A percentile compares a stretch with the other conserved stretches of the same genome.
Conservation (phyloP, 2,888 invertebrate species). For the Drosophila vallismaia region DNA sequence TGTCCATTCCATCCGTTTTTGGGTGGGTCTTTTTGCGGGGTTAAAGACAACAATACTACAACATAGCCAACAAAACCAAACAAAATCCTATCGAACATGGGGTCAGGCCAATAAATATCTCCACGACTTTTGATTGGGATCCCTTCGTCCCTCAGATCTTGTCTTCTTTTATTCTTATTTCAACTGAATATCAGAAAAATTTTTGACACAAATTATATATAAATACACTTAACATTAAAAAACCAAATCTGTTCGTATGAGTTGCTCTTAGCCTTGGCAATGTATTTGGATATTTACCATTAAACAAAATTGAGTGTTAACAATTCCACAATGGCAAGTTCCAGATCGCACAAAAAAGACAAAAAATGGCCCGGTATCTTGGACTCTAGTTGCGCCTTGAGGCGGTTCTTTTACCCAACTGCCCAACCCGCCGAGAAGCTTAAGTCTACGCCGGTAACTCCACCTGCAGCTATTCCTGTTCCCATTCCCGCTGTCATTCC, state of each 20-base stretch:
- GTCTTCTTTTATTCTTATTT: conserved; percentile 6
- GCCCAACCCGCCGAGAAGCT: not conserved
- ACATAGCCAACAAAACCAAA: conserved; percentile 11
- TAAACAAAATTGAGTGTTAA: conserved; percentile 13
- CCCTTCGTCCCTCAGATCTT: not conserved
- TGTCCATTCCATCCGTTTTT: conserved; percentile 13
- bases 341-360: not conserved
- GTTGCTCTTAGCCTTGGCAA: conserved; percentile 1
- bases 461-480: not conserved
- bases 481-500: not conserved
- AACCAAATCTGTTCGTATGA: not conserved
- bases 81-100: conserved; percentile 14
- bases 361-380: conserved; percentile 4
- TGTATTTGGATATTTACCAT: conserved; percentile 2
- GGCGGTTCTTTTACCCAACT: conserved; percentile 2
- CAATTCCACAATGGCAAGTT: not conserved
- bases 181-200: not conserved
- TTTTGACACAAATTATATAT: not conserved
- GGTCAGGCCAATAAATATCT: conserved; percentile 34
- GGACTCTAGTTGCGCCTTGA: conserved; percentile 15
- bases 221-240: conserved; percentile 7
- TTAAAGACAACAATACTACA: not conserved
- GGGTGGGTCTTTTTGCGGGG: conserved; percentile 12
- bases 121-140: conserved; percentile 19
- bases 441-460: not conserved